Percentiles rank a stretch among this genome's conserved stretches.
Conservation (phyloP, 1,140 invertebrate genomes). For the Drosophila parvula region DNA sequence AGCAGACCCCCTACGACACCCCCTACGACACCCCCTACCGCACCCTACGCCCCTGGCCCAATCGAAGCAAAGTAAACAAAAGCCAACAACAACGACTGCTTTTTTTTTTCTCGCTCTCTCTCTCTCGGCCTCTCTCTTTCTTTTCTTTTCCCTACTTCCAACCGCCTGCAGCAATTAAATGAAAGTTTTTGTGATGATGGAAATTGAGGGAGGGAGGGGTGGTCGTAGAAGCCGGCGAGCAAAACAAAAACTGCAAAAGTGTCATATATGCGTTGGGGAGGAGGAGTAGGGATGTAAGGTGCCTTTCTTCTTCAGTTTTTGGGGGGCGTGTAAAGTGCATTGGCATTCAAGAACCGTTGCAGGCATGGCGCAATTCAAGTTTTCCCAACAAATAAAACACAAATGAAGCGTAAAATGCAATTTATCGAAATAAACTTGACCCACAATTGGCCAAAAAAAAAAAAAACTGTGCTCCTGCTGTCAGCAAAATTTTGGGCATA, state of each 20-base stretch:
- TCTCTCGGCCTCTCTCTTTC: conserved; percentile 15
- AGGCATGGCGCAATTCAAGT: conserved; percentile 13
- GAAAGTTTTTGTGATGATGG: conserved; percentile 78
- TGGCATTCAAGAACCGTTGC: conserved; percentile 46
- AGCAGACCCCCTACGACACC: conserved; percentile 1
- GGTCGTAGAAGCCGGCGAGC: conserved; percentile 73
- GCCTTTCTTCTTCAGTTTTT: not conserved
- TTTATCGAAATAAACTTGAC: conserved; percentile 63
- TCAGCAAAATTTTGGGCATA: not conserved
- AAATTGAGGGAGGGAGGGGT: conserved; percentile 8
- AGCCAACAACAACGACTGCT: conserved; percentile 64
- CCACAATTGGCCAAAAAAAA: conserved; percentile 40
- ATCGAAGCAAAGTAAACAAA: conserved; percentile 81
- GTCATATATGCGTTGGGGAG: conserved; percentile 66
- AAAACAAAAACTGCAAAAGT: conserved; percentile 81
- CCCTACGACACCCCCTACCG: not conserved
- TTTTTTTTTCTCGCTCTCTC: conserved; percentile 18
- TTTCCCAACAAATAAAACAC: conserved; percentile 35
- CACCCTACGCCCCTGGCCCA: conserved; percentile 41
- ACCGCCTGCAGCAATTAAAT: conserved; percentile 73
- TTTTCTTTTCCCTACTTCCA: conserved; percentile 56
- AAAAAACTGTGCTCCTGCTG: conserved; percentile 2
- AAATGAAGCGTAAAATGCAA: conserved; percentile 7
- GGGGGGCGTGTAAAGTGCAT: conserved; percentile 43
- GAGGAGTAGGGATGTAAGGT: not conserved